Evolutionary conservation across 1,140 invertebrate species (phyloP), one percentile per base, ranked within the genome.

Genomic region (Bilobella aurantiaca): DNA sequence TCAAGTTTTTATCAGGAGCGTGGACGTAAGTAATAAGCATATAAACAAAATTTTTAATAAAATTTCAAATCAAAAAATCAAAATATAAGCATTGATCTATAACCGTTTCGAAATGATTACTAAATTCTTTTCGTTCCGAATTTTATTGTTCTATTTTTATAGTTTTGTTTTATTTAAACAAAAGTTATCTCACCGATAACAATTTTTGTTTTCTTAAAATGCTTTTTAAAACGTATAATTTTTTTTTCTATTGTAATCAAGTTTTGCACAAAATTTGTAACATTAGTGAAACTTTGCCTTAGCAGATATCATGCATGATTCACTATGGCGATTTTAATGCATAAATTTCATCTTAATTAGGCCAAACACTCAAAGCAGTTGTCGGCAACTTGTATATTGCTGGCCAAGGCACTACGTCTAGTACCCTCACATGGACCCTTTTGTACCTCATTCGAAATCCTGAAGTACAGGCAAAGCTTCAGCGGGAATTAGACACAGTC

Each of bases 301-400:
- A n/a, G n/a, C n/a, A n/a, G n/a, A n/a, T n/a, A n/a, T n/a, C n/a
- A n/a, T n/a, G n/a, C n/a, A n/a, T n/a, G n/a, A n/a, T n/a, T n/a
- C n/a, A n/a, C n/a, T n/a, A n/a, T n/a, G n/a, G n/a, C 28, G 12
- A 53, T 61, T 23, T 56, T 27, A 25, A 28, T 42, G 34, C 34
- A 12, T 8, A 8, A 42, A 18, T 42, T 8, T 42, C 8, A 42
- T 8, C 8, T 53, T 23, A 53, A 53, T 53, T 53, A 69, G 67
- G 46, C 16, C 58, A 65, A 46, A 64, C 67, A 2, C 31, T 66
- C 3, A 21, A 62, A 18, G 53, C 56, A n/a, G 59, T 64, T 21
- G n/a, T 65, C 2, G n/a, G 62, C 23, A 69, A 70, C 53, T 73
- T 75, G 14, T 72, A 78, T 16, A 85, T 90, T 77, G 67, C 63